Evolutionary conservation across 2,797 vertebrate species (phyloP).

Genomic region (Moxostoma hubbsi): DNA sequence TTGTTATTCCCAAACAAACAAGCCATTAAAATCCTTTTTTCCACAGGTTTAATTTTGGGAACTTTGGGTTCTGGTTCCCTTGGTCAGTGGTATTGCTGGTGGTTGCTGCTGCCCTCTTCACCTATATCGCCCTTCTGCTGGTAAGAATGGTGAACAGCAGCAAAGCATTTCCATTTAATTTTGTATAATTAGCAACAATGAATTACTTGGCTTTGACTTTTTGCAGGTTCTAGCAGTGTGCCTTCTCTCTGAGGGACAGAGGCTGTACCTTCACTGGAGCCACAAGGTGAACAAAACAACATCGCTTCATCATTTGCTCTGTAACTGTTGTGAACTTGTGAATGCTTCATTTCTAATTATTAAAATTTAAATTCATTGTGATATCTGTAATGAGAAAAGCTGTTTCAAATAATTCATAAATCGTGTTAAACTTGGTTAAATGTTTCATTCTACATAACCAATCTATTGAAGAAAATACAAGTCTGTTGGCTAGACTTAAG

Average conservation of each 20-base stretch:
- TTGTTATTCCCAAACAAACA: no score
- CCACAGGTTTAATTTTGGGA: slow-evolving; percentile 84
- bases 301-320: not conserved
- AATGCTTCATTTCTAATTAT: not conserved
- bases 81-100: slow-evolving; percentile 87
- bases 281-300: slow-evolving; percentile 85
- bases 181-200: no score
- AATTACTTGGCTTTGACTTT: not conserved
- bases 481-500: no score
- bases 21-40: not conserved
- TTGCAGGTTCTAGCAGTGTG: slow-evolving; percentile 85
- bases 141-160: slow-evolving; percentile 73
- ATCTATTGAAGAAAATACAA: no score
- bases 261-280: slow-evolving; percentile 86
- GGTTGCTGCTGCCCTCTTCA: slow-evolving; percentile 75
- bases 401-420: not conserved
- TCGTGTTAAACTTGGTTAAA: not conserved
- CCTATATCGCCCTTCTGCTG: slow-evolving; percentile 83
- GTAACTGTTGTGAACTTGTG: not conserved
- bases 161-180: not conserved
- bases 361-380: not conserved
- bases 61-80: slow-evolving; percentile 87
- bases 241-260: slow-evolving; percentile 86
- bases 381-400: not conserved
- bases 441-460: no score